These are phyloP conservation scores for Dasyornis broadbenti DNA, from an alignment of 2,113 vertebrate species.

Conservation along the genomic window DNA sequence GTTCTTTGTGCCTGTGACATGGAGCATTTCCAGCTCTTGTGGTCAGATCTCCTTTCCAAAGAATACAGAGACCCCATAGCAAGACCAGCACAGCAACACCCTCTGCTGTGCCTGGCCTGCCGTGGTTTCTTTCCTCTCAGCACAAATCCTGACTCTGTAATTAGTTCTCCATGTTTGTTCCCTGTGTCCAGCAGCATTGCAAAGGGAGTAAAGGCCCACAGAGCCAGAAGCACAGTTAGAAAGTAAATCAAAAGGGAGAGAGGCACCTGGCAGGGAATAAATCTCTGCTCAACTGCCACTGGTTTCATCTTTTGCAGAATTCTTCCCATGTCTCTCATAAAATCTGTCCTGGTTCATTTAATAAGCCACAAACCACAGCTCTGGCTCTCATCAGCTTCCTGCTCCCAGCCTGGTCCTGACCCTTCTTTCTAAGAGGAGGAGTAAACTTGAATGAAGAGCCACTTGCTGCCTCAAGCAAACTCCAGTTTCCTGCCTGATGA, in stretches of 20 bases:
- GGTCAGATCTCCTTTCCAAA: background rate
- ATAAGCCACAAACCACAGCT: background rate
- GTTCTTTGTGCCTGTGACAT: background rate
- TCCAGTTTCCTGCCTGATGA: background rate
- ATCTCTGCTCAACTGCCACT: background rate
- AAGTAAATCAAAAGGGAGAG: background rate
- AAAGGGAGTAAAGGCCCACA: background rate
- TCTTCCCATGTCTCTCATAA: background rate
- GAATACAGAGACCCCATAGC: background rate
- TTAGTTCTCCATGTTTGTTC: background rate
- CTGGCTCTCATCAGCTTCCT: background rate
- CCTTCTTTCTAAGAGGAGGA: background rate
- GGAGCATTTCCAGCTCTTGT: background rate
- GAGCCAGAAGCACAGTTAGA: background rate
- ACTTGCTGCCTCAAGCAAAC: background rate
- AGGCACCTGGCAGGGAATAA: background rate
- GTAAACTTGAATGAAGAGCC: background rate
- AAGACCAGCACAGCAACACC: background rate
- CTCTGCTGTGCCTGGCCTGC: background rate
- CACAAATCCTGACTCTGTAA: background rate
- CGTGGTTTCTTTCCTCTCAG: background rate
- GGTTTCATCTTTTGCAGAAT: background rate
- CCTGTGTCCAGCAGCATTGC: background rate
- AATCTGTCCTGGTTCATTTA: background rate
- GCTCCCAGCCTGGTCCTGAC: background rate